Evolutionary conservation across 1,140 invertebrate genomes (phyloP).

Genomic region (Drosophila lini): DNA sequence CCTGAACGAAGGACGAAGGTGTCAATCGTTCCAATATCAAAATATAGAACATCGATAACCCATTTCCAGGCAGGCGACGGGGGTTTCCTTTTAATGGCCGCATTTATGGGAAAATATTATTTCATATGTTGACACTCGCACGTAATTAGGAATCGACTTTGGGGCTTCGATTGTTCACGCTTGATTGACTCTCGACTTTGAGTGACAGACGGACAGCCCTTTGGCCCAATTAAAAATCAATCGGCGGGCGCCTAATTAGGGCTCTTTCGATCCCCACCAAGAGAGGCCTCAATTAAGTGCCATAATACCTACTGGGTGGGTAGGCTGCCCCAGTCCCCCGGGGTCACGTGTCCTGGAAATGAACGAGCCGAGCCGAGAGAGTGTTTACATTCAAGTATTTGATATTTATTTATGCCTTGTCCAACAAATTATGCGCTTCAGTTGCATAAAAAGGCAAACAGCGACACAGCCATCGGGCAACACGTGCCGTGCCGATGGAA

Average conservation of each 20-base stretch:
- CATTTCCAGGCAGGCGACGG: too few species aligned
- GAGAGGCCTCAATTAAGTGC: constrained; percentile 49
- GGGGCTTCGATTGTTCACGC: constrained; percentile 27
- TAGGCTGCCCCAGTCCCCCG: neutral
- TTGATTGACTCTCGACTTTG: constrained; percentile 63
- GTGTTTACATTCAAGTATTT: constrained; percentile 57
- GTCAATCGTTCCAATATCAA: neutral
- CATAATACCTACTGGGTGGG: constrained; percentile 22
- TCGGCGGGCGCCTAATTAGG: constrained; percentile 64
- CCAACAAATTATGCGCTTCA: constrained; percentile 81
- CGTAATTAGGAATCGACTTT: constrained; percentile 66
- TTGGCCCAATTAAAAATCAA: constrained; percentile 76
- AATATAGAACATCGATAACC: neutral
- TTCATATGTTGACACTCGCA: constrained; percentile 82
- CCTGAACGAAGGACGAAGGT: neutral
- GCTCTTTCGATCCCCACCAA: constrained; percentile 18
- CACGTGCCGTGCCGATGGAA: constrained; percentile 59
- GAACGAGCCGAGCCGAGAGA: neutral
- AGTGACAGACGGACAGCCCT: constrained; percentile 30
- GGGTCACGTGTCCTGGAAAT: constrained; percentile 66
- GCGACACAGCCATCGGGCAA: constrained; percentile 43
- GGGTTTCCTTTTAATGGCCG: constrained; percentile 40
- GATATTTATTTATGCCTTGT: constrained; percentile 81
- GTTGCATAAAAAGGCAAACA: constrained; percentile 69
- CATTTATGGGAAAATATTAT: constrained; percentile 75